phyloP scores from a whole-genome alignment of 2,113 vertebrate genomes.

The Cnemophilus loriae region DNA sequence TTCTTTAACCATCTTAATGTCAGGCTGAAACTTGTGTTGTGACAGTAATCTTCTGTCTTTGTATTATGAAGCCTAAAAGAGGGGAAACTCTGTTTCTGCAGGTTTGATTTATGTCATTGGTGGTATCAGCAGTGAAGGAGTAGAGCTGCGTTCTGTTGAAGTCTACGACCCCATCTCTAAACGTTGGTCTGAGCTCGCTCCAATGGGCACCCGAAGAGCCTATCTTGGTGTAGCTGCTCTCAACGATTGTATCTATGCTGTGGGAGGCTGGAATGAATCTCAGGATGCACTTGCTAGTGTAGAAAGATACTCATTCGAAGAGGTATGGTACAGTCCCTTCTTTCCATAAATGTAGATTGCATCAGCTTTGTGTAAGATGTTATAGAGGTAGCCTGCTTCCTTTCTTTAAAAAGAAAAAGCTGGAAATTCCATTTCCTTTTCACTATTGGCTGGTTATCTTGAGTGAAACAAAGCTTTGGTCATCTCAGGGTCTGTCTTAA shows the following conservation, averaged over 20 bases:
- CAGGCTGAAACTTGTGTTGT: not conserved
- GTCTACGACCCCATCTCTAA: conserved; percentile 89
- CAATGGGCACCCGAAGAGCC: conserved; percentile 87
- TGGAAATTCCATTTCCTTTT: not conserved
- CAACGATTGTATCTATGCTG: conserved; percentile 90
- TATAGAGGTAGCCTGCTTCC: not conserved
- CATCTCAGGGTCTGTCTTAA: not conserved
- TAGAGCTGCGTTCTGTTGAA: conserved; percentile 89
- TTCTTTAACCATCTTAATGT: not conserved
- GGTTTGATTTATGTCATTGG: conserved; percentile 94
- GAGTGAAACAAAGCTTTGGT: not conserved
- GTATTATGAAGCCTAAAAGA: not conserved
- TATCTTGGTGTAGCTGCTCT: conserved; percentile 92
- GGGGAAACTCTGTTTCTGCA: conserved; percentile 51
- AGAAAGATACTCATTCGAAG: conserved; percentile 94
- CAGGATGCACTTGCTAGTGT: conserved; percentile 89
- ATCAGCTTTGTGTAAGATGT: not conserved
- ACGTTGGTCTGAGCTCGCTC: conserved; percentile 87
- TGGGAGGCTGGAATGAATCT: conserved; percentile 94
- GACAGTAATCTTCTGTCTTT: not conserved
- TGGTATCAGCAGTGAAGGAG: conserved; percentile 89
- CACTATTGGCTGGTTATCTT: not conserved
- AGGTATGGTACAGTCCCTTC: conserved; percentile 72
- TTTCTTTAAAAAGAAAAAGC: not conserved
- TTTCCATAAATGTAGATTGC: not conserved